phyloP scores from a whole-genome alignment of 1,140 invertebrate genomes.

The Pseudomyrmex dendroicus region DNA sequence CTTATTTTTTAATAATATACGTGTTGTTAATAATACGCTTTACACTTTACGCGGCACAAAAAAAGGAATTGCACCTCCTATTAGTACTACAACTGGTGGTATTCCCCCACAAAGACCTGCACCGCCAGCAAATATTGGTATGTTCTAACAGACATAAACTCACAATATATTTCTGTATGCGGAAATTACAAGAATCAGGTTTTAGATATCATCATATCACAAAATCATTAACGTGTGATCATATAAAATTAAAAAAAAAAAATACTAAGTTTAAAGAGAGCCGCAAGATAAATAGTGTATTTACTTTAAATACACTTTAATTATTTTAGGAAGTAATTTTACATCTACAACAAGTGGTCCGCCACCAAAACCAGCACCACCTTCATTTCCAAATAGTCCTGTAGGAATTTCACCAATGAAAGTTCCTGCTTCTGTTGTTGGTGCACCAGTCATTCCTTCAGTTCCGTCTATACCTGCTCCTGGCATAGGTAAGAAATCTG shows the following conservation, averaged over 20 bases:
- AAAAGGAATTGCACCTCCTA: constrained; percentile 77
- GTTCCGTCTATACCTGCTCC: constrained; percentile 73
- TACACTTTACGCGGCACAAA: constrained; percentile 79
- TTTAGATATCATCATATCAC: constrained; percentile 30
- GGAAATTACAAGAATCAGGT: background rate
- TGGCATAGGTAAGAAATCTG: constrained; percentile 75
- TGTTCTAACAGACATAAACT: constrained; percentile 66
- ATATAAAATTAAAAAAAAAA: no score
- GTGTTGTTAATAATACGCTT: constrained; percentile 71
- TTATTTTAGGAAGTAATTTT: constrained; percentile 79
- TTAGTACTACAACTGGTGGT: constrained; percentile 71
- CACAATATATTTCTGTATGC: constrained; percentile 20
- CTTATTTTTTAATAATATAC: constrained; percentile 11
- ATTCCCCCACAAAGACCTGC: constrained; percentile 83
- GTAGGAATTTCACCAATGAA: constrained; percentile 77
- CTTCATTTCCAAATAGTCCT: constrained; percentile 83
- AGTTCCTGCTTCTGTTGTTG: constrained; percentile 64
- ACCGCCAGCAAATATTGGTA: constrained; percentile 84
- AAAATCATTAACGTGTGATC: no score
- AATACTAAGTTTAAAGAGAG: no score
- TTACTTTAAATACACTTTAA: background rate
- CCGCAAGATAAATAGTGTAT: no score
- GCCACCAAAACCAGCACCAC: constrained; percentile 83
- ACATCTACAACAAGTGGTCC: constrained; percentile 77
- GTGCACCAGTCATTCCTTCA: constrained; percentile 68